Evolutionary conservation across 2,888 invertebrate species (phyloP), one percentile per base, ranked within the genome.

Genomic region (Drosophila kokeensis): DNA sequence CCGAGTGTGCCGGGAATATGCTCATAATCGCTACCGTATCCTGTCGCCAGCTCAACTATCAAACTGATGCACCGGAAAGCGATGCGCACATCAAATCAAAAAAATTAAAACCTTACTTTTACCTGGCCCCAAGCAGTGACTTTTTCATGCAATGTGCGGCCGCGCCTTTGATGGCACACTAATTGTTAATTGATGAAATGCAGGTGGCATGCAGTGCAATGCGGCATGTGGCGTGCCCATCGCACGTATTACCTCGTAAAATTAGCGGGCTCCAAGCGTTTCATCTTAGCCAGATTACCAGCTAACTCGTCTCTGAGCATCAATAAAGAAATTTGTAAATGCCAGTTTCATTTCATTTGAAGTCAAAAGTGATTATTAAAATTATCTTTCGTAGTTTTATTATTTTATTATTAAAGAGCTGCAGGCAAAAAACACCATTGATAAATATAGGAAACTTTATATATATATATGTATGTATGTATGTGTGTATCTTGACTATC

Each of bases 131-230:
- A 15, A 34, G 24, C 40, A 45, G 42, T 36, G 48, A 48, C 49
- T 59, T 49, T 60, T 64, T 45, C 53, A 42, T 45, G 61, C 73
- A 49, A 15, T 53, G 69, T 55, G 68, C 73, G 48, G 77, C 64
- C 79, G 69, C 81, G 48, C 69, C 81, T 79, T 87, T 83, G 83
- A 81, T 74, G 83, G 57, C 81, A 76, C 89, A 75, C 85, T 85
- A 85, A 85, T 85, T 85, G 82, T 79, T 88, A 85, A 85, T 88
- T 86, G 88, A 85, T 85, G 85, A 76, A 77, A 83, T 81, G 75
- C 89, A 88, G 68, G 76, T 73, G 54, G 75, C 70, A 62, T 73
- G 69, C 58, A 55, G 53, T 75, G 72, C 18, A 11, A 48, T 55
- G 55, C 32, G 27, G 54, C 54, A 54, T 55, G 55, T 66, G 62